Evolutionary conservation across 2,797 vertebrate species (phyloP).

Genomic region (Muraenolepis orangiensis): DNA sequence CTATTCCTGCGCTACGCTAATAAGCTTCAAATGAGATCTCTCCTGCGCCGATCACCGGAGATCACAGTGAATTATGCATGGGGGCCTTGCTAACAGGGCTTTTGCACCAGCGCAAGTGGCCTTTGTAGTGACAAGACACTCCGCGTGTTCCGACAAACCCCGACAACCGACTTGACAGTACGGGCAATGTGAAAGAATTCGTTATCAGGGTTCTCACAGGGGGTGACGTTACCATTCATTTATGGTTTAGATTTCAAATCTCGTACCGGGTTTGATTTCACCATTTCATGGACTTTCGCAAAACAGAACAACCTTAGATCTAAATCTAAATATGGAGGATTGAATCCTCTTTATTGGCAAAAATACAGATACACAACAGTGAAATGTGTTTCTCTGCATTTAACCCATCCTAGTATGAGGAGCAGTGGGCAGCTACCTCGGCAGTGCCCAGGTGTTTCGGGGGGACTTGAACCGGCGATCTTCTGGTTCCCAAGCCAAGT

Average conservation of each 20-base stretch:
- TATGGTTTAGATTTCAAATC: not conserved
- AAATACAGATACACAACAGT: too few relatives aligned
- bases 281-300: not conserved
- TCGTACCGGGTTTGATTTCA: not conserved
- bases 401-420: too few relatives aligned
- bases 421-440: too few relatives aligned
- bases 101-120: slow-evolving; percentile 33
- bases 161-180: not conserved
- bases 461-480: too few relatives aligned
- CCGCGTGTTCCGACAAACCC: slow-evolving; percentile 22
- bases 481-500: too few relatives aligned
- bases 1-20: slow-evolving; percentile 24
- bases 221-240: not conserved
- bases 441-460: too few relatives aligned
- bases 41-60: slow-evolving; percentile 30
- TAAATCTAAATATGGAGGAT: too few relatives aligned
- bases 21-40: slow-evolving; percentile 44
- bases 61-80: slow-evolving; percentile 48
- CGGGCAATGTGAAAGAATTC: slow-evolving; percentile 3
- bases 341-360: too few relatives aligned
- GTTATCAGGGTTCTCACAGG: not conserved
- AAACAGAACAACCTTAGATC: not conserved
- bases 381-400: too few relatives aligned
- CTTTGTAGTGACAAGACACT: slow-evolving; percentile 33
- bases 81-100: slow-evolving; percentile 38